These are phyloP conservation scores for Ectemnius continuus DNA, from an alignment of 2,888 invertebrate genomes.

Conservation along the genomic window DNA sequence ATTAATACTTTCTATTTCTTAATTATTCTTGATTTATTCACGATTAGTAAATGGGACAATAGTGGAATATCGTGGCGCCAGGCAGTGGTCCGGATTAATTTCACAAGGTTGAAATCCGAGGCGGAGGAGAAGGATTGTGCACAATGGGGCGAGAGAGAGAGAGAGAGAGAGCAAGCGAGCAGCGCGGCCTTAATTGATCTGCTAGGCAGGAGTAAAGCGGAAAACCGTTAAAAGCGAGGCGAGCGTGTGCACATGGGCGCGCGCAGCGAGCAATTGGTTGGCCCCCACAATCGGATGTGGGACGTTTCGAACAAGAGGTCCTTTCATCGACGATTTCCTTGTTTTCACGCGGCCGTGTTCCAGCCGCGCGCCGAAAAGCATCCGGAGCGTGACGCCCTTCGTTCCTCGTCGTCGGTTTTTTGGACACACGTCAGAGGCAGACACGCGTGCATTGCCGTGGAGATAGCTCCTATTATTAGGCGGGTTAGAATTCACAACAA, in stretches of 20 bases:
- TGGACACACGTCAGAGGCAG: no score
- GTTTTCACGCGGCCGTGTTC: slow-evolving; percentile 57
- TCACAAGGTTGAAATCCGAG: slow-evolving; percentile 21
- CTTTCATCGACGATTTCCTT: slow-evolving; percentile 62
- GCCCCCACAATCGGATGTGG: slow-evolving; percentile 57
- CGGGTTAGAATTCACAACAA: slow-evolving; percentile 64
- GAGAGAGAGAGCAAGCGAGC: no score
- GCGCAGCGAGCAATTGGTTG: slow-evolving; percentile 34
- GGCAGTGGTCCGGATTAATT: slow-evolving; percentile 33
- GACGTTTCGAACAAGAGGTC: slow-evolving; percentile 55
- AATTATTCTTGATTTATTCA: no score
- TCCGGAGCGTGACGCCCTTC: slow-evolving; percentile 45
- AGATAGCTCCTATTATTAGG: slow-evolving; percentile 65
- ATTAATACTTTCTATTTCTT: no score
- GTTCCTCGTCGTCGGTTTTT: no score
- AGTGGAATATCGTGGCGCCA: neutral
- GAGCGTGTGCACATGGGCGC: slow-evolving; percentile 11
- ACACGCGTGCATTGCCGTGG: slow-evolving; percentile 13
- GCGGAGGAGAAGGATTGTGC: slow-evolving; percentile 1
- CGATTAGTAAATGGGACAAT: no score
- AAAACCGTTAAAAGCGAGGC: slow-evolving; percentile 46
- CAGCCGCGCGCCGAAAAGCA: slow-evolving; percentile 31
- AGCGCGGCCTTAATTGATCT: slow-evolving; percentile 48
- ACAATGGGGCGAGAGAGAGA: slow-evolving; percentile 37
- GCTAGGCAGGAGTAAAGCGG: slow-evolving; percentile 23